These are phyloP conservation scores for Capromys pilorides DNA, from an alignment of 2,797 vertebrate species.

Conservation along the genomic window DNA sequence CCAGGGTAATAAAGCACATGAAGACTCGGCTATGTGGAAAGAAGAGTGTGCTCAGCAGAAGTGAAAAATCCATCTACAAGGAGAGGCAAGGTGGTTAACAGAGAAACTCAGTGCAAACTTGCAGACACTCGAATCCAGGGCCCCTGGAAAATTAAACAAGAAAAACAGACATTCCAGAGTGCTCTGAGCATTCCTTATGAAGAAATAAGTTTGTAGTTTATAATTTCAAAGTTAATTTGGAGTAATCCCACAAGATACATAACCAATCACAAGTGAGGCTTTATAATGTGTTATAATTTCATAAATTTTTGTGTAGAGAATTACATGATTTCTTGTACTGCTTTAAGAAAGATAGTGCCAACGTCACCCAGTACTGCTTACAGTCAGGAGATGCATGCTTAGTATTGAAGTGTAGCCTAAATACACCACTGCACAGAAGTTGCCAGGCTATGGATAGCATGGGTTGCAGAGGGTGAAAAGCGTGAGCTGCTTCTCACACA, in stretches of 20 bases:
- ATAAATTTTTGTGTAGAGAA: neutral
- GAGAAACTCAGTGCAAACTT: neutral
- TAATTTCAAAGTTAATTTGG: neutral
- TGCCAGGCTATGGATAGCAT: too few relatives aligned
- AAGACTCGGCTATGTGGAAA: neutral
- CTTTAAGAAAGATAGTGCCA: neutral
- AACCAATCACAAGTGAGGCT: neutral
- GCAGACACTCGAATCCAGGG: neutral
- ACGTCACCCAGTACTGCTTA: neutral
- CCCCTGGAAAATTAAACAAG: neutral
- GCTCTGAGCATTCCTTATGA: neutral
- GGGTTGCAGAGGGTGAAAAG: neutral
- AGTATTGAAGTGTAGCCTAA: accelerated
- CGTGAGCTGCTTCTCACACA: neutral
- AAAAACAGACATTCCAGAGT: neutral
- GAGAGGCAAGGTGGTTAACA: neutral
- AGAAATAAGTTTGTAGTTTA: neutral
- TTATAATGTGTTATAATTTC: neutral
- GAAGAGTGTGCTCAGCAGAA: neutral
- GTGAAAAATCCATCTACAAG: neutral
- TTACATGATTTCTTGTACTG: neutral
- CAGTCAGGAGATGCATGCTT: neutral
- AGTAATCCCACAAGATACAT: neutral
- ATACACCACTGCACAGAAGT: neutral
- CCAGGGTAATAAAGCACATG: neutral